Evolutionary conservation across 2,888 invertebrate genomes (phyloP).

Genomic region (Drosophila nr. medialis): DNA sequence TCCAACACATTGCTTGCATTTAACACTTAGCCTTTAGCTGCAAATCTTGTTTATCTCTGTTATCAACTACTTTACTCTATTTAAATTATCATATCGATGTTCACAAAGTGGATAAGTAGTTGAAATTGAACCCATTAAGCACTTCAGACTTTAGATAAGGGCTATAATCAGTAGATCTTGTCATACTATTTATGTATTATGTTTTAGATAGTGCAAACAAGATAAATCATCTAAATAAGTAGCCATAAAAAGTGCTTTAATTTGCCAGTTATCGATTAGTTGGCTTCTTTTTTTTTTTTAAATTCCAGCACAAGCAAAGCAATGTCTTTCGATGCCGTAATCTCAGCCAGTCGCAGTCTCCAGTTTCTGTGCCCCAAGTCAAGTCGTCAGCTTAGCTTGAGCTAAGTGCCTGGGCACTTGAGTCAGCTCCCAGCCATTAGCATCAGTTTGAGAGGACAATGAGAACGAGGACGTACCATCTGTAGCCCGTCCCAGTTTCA

Average conservation of each 20-base stretch:
- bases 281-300: not conserved
- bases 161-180: too few relatives aligned
- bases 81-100: not conserved
- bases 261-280: constrained; percentile 4
- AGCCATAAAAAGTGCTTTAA: not conserved
- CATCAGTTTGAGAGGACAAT: constrained; percentile 11
- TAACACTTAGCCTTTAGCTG: not conserved
- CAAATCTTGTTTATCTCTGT: not conserved
- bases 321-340: not conserved
- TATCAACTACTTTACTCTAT: not conserved
- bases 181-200: not conserved
- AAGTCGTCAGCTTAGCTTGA: constrained; percentile 23
- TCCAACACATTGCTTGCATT: not conserved
- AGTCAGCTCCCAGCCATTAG: constrained; percentile 53
- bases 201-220: not conserved
- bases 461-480: constrained; percentile 1
- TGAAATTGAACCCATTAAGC: not conserved
- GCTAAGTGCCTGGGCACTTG: constrained; percentile 61
- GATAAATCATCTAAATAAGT: not conserved
- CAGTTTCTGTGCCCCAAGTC: constrained; percentile 22
- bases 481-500: constrained; percentile 20
- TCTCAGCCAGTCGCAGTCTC: constrained; percentile 3
- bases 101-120: too few relatives aligned
- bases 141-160: too few relatives aligned
- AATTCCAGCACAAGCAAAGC: constrained; percentile 16